phyloP scores from a whole-genome alignment of 2,797 vertebrate species.

The Aselliscus stoliczkanus region DNA sequence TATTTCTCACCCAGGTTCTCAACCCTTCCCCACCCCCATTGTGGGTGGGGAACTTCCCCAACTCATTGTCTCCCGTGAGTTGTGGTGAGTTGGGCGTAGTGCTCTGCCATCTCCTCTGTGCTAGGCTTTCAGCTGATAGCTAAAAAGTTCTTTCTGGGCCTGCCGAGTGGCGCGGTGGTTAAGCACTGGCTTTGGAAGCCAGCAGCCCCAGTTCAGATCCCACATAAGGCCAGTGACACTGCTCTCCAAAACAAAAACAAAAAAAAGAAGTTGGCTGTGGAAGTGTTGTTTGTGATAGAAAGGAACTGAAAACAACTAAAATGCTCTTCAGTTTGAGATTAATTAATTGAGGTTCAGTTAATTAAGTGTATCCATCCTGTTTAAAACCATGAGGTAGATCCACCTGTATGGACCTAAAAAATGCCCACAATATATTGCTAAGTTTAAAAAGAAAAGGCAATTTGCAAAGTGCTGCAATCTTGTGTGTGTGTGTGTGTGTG shows the following conservation, averaged over 20 bases:
- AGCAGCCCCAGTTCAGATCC: too few relatives aligned
- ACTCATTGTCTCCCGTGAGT: neutral
- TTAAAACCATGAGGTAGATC: neutral
- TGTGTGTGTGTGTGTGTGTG: neutral
- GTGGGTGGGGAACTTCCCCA: too few relatives aligned
- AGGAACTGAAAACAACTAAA: neutral
- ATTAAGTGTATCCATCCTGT: neutral
- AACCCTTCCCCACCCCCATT: neutral
- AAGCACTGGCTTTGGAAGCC: too few relatives aligned
- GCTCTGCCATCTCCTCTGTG: neutral
- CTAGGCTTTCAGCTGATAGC: neutral
- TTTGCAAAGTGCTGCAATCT: neutral
- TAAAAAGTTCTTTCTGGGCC: too few relatives aligned
- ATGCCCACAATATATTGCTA: neutral
- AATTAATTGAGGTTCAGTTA: neutral
- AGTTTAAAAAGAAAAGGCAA: neutral
- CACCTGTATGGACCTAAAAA: neutral
- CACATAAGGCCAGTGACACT: too few relatives aligned
- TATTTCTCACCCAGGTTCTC: neutral
- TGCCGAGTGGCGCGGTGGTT: too few relatives aligned
- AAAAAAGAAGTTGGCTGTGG: neutral
- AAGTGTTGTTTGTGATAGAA: neutral
- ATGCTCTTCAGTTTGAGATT: neutral
- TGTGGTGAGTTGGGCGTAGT: neutral
- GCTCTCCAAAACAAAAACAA: too few relatives aligned